Conservation (phyloP, 2,113 vertebrate genomes). For the Empidonax alnorum region DNA sequence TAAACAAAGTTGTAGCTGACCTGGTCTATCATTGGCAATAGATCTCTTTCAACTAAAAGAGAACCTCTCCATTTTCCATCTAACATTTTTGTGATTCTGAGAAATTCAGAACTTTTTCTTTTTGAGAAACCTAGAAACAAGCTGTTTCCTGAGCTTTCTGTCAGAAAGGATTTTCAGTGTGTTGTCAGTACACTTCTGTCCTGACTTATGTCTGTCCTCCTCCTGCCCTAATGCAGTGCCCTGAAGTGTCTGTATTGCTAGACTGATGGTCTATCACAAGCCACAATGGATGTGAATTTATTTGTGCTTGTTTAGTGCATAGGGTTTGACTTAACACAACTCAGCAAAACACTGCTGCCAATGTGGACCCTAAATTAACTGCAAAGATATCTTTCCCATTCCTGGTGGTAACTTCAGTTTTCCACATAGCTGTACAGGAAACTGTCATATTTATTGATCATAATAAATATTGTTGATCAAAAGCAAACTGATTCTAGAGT, state of each 20-base stretch:
- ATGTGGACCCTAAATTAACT: not conserved
- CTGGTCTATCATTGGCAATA: accelerated
- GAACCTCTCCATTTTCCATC: not conserved
- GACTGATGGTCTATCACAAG: not conserved
- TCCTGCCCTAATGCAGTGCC: not conserved
- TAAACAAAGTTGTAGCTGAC: not conserved
- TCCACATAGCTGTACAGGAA: not conserved
- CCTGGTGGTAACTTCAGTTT: not conserved
- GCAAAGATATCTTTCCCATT: not conserved
- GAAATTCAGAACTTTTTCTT: not conserved
- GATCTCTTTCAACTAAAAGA: not conserved
- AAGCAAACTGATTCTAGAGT: not conserved
- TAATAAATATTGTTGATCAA: not conserved
- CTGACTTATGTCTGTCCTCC: not conserved
- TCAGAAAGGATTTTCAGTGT: not conserved
- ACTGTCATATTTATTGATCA: not conserved
- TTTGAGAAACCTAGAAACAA: not conserved
- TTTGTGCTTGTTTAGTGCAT: not conserved
- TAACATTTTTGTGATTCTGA: not conserved
- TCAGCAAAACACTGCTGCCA: not conserved
- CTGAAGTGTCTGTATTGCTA: not conserved
- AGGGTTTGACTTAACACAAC: not conserved
- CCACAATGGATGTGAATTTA: not conserved
- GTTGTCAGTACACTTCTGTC: not conserved
- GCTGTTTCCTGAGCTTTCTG: not conserved